These are phyloP conservation scores for Pedetes capensis DNA, from an alignment of 2,113 vertebrate genomes.

Conservation along the genomic window DNA sequence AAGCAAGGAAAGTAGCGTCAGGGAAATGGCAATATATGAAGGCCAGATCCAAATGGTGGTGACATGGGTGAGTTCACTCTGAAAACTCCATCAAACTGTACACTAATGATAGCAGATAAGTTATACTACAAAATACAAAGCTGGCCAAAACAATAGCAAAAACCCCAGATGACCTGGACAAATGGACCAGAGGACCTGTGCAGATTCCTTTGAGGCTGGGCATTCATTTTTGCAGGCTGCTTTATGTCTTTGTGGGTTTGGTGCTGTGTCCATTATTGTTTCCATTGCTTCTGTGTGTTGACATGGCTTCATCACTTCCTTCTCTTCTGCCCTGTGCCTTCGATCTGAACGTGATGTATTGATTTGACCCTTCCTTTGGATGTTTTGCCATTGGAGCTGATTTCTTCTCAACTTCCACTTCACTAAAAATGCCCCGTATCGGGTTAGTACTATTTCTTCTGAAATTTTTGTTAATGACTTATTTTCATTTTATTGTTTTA, in stretches of 20 bases:
- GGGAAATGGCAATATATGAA: fast-evolving
- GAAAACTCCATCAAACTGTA: neutral
- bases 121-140: neutral
- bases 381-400: neutral
- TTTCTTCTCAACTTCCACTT: conserved; percentile 19
- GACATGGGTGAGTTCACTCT: too few species aligned
- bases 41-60: neutral
- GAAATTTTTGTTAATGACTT: neutral
- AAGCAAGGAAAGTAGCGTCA: neutral
- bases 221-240: neutral
- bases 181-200: neutral
- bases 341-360: neutral
- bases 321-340: neutral
- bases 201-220: neutral
- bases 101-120: neutral
- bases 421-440: neutral
- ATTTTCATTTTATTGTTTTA: neutral
- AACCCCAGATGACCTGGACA: neutral
- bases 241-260: neutral
- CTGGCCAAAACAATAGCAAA: neutral
- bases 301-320: neutral
- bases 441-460: neutral
- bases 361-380: neutral
- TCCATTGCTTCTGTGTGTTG: neutral
- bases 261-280: neutral